Evolutionary conservation across 2,797 vertebrate species (phyloP), one percentile per base, ranked within the genome.

Genomic region (Poliocrania exsul): DNA sequence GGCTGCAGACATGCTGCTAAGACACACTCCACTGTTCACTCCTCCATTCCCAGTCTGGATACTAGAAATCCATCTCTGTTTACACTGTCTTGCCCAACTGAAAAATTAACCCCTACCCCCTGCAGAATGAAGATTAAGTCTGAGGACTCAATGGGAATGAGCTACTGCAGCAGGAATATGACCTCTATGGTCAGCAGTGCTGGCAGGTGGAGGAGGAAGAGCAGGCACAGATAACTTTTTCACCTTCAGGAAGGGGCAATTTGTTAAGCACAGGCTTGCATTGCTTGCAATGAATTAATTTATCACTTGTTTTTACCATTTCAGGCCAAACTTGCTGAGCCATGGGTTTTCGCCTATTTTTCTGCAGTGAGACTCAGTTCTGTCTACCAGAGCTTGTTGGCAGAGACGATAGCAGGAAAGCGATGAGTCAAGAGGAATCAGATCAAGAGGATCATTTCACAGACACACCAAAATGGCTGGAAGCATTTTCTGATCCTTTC

Each of bases 351-450:
- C 4, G 3, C 5, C 5, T 26, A 4, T 72, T 80, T 86, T 79
- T 69, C 83, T 90, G 58, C 67, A 84, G 42, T 0, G 5, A 70
- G 40, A 9, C 18, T 89, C 33, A 60, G 31, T 26, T 31, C 26
- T 82, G 56, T 70, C 69, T 77, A 71, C 37, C 54, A 38, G 84
- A 47, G 44, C 56, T 73, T 79, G 42, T 44, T 1, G 4, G 19
- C n/a, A 79, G 64, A 37, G 60, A 66, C 0, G 44, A 19, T n/a
- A 17, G 67, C 70, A 56, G 57, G 53, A 44, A 87, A 92, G n/a
- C 7, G 1, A 56, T 73, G 77, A 88, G 81, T 90, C 88, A 93
- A 71, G 77, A 94, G 73, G 69, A 83, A 93, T 95, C 86, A 71
- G 66, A 92, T 83, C 82, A 93, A 62, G n/a, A 70, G 19, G 40